Evolutionary conservation across 2,113 vertebrate species (phyloP).

Genomic region (Nipponia nippon): DNA sequence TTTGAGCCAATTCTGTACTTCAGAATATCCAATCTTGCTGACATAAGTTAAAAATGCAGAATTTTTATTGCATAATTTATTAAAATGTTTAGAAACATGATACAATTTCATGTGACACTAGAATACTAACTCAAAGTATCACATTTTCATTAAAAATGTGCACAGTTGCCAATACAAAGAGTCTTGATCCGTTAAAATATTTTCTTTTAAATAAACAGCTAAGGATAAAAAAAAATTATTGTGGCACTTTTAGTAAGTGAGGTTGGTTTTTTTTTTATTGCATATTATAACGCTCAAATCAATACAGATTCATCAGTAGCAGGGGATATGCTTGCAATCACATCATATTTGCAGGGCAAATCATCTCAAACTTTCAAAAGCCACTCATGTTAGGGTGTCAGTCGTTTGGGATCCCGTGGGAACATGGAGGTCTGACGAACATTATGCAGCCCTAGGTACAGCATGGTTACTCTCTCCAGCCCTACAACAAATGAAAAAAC

Average conservation of each 20-base stretch:
- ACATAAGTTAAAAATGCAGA: constrained; percentile 54
- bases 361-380: not conserved
- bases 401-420: constrained; percentile 94
- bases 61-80: constrained; percentile 38
- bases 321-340: not conserved
- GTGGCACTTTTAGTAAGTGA: constrained; percentile 66
- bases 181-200: constrained; percentile 49
- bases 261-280: constrained; percentile 33
- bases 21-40: constrained; percentile 9
- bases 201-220: constrained; percentile 48
- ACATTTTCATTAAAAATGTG: constrained; percentile 61
- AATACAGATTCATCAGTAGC: constrained; percentile 12
- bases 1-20: constrained; percentile 30
- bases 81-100: constrained; percentile 63
- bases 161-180: constrained; percentile 44
- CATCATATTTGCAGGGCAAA: not conserved
- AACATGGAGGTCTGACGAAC: constrained; percentile 98
- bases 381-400: constrained; percentile 83
- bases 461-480: constrained; percentile 96
- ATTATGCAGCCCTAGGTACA: constrained; percentile 94
- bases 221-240: constrained; percentile 38
- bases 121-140: constrained; percentile 42
- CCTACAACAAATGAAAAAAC: constrained; percentile 69
- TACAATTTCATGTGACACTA: constrained; percentile 31
- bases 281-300: constrained; percentile 25